Evolutionary conservation across 2,113 vertebrate genomes (phyloP).

Genomic region (Ciconia boyciana): DNA sequence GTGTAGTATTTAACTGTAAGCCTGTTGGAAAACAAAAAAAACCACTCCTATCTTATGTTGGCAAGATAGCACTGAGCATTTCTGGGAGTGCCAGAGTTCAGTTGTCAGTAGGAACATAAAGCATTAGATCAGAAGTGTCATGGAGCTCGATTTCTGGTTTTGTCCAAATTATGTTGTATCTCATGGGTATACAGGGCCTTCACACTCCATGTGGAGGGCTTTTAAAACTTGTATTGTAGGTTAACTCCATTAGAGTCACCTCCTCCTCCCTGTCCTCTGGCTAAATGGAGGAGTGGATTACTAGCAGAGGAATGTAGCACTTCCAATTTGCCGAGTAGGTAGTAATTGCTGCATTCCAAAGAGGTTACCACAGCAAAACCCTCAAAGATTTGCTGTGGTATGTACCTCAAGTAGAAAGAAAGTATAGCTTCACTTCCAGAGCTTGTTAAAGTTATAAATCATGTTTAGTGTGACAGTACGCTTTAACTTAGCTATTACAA

Average conservation of each 20-base stretch:
- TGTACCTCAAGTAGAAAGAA: background rate
- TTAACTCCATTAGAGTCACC: background rate
- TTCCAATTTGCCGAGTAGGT: slow-evolving; percentile 19
- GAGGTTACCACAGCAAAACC: background rate
- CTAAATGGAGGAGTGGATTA: slow-evolving; percentile 47
- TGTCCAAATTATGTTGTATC: background rate
- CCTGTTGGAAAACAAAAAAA: background rate
- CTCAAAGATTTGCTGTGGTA: background rate
- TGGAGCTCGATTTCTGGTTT: background rate
- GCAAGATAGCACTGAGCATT: background rate
- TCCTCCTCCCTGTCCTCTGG: slow-evolving; percentile 57
- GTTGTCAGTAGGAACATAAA: background rate
- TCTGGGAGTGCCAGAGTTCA: background rate
- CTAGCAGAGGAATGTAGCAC: slow-evolving; percentile 6
- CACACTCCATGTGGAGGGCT: background rate
- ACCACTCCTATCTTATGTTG: background rate
- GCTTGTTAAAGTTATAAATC: background rate
- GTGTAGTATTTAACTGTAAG: background rate
- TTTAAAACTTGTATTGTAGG: background rate
- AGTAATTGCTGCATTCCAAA: slow-evolving; percentile 25
- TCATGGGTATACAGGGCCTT: background rate
- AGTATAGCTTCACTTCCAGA: background rate
- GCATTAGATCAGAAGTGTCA: background rate
- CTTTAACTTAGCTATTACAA: background rate
- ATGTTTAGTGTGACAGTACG: background rate